phyloP scores from a whole-genome alignment of 2,888 invertebrate genomes.

The Tribolium freemani region DNA sequence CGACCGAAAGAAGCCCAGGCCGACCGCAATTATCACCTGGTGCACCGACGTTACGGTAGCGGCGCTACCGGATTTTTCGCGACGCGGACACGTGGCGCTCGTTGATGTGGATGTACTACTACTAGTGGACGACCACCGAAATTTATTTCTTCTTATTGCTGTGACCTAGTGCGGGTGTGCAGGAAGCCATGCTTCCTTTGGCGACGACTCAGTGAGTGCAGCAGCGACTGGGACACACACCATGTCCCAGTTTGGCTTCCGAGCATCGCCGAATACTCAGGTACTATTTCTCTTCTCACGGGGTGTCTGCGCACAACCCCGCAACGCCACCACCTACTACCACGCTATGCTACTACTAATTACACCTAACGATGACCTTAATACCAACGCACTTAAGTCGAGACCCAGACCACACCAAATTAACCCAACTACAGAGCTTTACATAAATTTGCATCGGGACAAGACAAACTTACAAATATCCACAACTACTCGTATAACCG shows the following conservation, averaged over 20 bases:
- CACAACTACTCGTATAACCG: no score
- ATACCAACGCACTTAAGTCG: not conserved
- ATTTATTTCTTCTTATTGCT: not conserved
- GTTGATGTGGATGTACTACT: conserved; percentile 7
- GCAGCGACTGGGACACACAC: conserved; percentile 71
- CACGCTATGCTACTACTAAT: not conserved
- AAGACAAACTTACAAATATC: not conserved
- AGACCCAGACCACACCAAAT: not conserved
- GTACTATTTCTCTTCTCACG: conserved; percentile 61
- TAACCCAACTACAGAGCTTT: not conserved
- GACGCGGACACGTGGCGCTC: conserved; percentile 51
- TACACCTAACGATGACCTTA: not conserved
- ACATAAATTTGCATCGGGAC: not conserved
- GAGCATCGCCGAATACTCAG: conserved; percentile 77
- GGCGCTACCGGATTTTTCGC: conserved; percentile 56
- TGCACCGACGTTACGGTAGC: conserved; percentile 54
- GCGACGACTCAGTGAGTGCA: conserved; percentile 67
- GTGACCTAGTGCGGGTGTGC: conserved; percentile 56
- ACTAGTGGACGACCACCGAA: not conserved
- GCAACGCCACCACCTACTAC: conserved; percentile 1
- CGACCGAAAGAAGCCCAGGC: conserved; percentile 72
- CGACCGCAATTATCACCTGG: conserved; percentile 69
- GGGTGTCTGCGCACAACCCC: conserved; percentile 34
- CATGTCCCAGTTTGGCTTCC: conserved; percentile 79
- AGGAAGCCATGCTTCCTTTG: conserved; percentile 66